Evolutionary conservation across 2,113 vertebrate genomes (phyloP).

Genomic region (Triplophysa dalaica): DNA sequence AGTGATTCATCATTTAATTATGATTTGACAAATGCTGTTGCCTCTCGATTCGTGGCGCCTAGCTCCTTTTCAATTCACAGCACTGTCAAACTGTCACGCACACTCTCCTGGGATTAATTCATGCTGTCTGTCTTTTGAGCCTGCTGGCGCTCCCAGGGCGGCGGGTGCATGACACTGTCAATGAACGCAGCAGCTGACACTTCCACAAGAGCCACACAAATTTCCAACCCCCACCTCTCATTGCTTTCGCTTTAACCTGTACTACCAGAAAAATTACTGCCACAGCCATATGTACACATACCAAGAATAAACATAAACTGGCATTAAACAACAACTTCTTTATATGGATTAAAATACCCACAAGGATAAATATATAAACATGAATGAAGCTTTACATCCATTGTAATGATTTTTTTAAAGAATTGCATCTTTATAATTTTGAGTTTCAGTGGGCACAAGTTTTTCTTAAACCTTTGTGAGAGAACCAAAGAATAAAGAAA

Average conservation of each 20-base stretch:
- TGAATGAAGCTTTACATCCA: no score
- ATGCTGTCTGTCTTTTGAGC: constrained; percentile 96
- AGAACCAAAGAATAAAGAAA: no score
- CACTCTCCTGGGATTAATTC: constrained; percentile 96
- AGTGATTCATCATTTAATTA: constrained; percentile 99
- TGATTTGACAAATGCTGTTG: constrained; percentile 99
- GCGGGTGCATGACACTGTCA: constrained; percentile 87
- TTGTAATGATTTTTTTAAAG: no score
- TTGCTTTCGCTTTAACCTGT: background rate
- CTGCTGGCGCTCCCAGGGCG: constrained; percentile 88
- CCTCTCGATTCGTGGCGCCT: constrained; percentile 94
- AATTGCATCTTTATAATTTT: no score
- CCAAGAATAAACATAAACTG: no score
- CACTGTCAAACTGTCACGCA: constrained; percentile 95
- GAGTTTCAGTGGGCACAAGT: no score
- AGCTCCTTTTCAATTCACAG: constrained; percentile 97
- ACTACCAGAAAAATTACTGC: no score
- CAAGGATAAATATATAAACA: no score
- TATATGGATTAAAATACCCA: no score
- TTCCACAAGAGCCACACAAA: constrained; percentile 59
- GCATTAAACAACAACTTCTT: no score
- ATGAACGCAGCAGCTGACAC: constrained; percentile 83
- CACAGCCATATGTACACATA: no score
- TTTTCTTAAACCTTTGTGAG: no score
- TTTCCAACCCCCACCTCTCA: background rate